phyloP scores from a whole-genome alignment of 2,888 invertebrate species.

The Perdita meconis region DNA sequence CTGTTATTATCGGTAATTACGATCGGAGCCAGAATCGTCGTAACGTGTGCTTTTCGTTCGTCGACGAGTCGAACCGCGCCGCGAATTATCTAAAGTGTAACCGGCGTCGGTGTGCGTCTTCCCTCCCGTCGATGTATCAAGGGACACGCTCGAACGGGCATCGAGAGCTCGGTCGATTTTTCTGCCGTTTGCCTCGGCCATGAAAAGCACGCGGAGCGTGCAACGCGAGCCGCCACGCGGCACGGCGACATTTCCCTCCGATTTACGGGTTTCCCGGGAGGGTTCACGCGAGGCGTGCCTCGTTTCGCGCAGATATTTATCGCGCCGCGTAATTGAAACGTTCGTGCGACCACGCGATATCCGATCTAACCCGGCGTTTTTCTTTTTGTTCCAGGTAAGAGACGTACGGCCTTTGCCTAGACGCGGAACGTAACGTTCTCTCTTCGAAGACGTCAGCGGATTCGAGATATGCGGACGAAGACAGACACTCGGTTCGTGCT shows the following conservation, averaged over 20 bases:
- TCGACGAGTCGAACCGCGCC: background rate
- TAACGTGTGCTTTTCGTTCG: slow-evolving; percentile 10
- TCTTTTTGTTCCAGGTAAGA: slow-evolving; percentile 78
- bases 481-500: background rate
- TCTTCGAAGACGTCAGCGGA: slow-evolving; percentile 2
- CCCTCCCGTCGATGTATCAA: no score
- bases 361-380: slow-evolving; percentile 73
- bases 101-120: no score
- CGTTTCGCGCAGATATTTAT: slow-evolving; percentile 72
- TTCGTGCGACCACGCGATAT: slow-evolving; percentile 70
- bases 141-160: no score
- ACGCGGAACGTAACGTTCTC: slow-evolving; percentile 17
- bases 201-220: background rate
- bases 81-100: slow-evolving; percentile 27
- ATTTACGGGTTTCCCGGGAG: slow-evolving; percentile 47
- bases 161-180: no score
- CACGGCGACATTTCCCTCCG: slow-evolving; percentile 31
- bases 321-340: slow-evolving; percentile 75
- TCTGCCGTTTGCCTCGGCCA: no score
- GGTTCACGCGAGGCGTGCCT: slow-evolving; percentile 51
- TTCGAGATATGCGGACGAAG: background rate
- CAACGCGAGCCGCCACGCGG: background rate
- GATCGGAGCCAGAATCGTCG: slow-evolving; percentile 25
- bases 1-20: slow-evolving; percentile 68
- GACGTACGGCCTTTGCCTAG: slow-evolving; percentile 37